These are phyloP conservation scores for Didymodactylos carnosus DNA, from an alignment of 2,888 invertebrate genomes.

Conservation along the genomic window DNA sequence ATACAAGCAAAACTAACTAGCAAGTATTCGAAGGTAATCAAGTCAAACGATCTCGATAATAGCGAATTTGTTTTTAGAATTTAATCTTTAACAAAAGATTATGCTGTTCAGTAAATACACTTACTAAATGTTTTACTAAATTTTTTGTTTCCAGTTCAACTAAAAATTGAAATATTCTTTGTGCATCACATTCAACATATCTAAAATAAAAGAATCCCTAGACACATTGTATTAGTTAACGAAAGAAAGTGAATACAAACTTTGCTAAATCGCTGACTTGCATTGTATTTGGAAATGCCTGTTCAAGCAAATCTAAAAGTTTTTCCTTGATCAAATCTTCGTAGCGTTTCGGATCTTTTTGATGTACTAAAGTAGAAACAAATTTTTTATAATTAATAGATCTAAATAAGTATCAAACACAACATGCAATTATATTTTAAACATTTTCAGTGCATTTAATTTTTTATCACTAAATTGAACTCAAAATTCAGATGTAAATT, in stretches of 20 bases:
- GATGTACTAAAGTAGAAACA: neutral
- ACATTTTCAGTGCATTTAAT: neutral
- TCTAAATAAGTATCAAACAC: too few species aligned
- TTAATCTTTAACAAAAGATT: too few species aligned
- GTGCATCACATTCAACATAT: neutral
- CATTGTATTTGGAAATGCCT: constrained; percentile 89
- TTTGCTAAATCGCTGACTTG: constrained; percentile 68
- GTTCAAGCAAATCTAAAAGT: constrained; percentile 81
- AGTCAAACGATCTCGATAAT: too few species aligned
- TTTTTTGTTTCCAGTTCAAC: neutral
- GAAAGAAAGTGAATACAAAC: constrained; percentile 23
- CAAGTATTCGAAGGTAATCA: too few species aligned
- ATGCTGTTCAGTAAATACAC: too few species aligned
- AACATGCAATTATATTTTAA: too few species aligned
- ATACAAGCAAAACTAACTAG: too few species aligned
- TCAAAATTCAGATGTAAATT: too few species aligned
- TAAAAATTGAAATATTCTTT: neutral
- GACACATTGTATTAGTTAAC: neutral
- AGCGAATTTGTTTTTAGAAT: too few species aligned
- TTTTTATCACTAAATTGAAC: neutral
- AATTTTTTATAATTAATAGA: neutral
- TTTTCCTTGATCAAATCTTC: constrained; percentile 56
- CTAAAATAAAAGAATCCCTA: neutral
- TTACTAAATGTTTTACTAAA: neutral
- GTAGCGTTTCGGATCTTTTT: constrained; percentile 3